Conservation (phyloP, 2,797 vertebrate genomes). For the Chrosomus eos region DNA sequence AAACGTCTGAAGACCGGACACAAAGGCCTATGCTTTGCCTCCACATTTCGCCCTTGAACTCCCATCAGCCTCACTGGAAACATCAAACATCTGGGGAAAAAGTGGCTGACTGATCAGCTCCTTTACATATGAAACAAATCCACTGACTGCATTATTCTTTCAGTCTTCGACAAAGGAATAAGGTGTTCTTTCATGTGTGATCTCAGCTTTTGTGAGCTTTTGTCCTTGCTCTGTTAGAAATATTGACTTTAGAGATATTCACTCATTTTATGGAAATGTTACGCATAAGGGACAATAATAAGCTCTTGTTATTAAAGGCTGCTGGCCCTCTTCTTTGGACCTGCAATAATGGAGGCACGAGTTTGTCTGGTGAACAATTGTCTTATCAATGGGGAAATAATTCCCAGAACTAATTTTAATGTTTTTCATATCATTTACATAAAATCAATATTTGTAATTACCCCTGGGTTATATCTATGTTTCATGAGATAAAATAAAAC, state of each 20-base stretch:
- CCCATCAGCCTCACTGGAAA: constrained; percentile 60
- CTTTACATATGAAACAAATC: constrained; percentile 66
- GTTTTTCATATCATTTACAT: constrained; percentile 37
- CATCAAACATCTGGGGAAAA: constrained; percentile 68
- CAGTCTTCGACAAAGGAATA: constrained; percentile 60
- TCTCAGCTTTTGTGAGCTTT: constrained; percentile 30
- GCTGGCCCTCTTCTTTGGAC: constrained; percentile 29
- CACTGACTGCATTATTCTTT: constrained; percentile 69
- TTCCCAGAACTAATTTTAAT: constrained; percentile 18
- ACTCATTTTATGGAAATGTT: constrained; percentile 74
- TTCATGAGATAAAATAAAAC: constrained; percentile 59
- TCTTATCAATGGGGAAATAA: constrained; percentile 30
- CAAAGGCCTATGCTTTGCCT: constrained; percentile 17
- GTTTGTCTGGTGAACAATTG: constrained; percentile 1
- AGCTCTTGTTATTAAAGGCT: constrained; percentile 53
- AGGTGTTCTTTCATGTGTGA: constrained; percentile 47
- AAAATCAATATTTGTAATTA: constrained; percentile 26
- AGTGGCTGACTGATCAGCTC: constrained; percentile 69
- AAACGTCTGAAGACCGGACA: constrained; percentile 74
- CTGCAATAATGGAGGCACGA: neutral
- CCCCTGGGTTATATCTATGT: constrained; percentile 21
- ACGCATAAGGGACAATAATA: constrained; percentile 56
- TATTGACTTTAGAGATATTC: constrained; percentile 69
- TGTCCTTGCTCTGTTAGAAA: constrained; percentile 70
- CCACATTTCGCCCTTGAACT: constrained; percentile 70